Percentiles rank a stretch among this genome's conserved stretches.
Conservation (phyloP, 2,888 invertebrate species). For the Frankliniella fusca region DNA sequence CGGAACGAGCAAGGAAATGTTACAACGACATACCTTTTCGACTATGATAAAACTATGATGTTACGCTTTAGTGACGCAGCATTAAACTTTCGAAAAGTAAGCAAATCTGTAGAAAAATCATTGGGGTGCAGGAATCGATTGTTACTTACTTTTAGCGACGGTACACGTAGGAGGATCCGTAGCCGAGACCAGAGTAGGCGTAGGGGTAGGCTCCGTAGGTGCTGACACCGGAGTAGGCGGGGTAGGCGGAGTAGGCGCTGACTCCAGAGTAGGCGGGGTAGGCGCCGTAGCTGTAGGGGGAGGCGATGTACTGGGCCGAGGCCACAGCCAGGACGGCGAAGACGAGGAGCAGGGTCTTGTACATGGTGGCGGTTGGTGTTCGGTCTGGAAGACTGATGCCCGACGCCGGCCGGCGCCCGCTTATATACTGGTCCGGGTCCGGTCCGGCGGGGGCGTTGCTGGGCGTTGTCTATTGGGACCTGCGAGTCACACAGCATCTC, state of each 20-base stretch:
- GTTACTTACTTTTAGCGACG: not conserved
- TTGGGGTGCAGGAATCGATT: not conserved
- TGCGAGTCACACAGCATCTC: no score
- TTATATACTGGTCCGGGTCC: not conserved
- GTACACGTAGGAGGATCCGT: constrained; percentile 1
- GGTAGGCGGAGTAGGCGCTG: constrained; percentile 11
- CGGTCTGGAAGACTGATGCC: constrained; percentile 7
- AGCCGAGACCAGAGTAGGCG: constrained; percentile 3
- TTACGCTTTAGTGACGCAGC: no score
- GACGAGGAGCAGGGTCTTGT: constrained; percentile 2
- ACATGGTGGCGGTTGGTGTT: constrained; percentile 1
- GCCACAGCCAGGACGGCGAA: constrained; percentile 20
- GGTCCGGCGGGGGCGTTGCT: not conserved
- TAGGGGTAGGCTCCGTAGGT: constrained; percentile 21
- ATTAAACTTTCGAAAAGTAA: no score
- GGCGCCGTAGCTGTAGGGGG: not conserved
- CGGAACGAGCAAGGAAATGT: no score
- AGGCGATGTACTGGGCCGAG: constrained; percentile 9
- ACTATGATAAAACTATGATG: no score
- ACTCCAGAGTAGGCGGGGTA: not conserved
- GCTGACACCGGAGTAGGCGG: not conserved
- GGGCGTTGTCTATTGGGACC: no score
- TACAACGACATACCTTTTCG: no score
- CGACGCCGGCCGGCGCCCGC: not conserved
- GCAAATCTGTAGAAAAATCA: no score